A percentile compares a stretch with the other conserved stretches of the same genome.
phyloP scores from a whole-genome alignment of 1,140 invertebrate species.

The Pseudomyrmex flavicornis region DNA sequence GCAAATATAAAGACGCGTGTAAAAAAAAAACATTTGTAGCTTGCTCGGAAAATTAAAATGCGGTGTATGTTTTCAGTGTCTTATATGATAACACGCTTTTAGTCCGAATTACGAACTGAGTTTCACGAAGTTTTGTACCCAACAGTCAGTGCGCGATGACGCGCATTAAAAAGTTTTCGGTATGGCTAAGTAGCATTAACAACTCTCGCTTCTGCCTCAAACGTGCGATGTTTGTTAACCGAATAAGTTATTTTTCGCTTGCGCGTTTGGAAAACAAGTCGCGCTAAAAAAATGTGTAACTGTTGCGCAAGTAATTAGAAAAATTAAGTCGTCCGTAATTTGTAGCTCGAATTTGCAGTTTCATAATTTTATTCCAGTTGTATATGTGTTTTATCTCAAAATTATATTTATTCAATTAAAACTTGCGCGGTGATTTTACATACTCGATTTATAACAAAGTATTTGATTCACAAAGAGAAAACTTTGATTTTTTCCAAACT shows the following conservation, averaged over 20 bases:
- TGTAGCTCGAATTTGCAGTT: too few relatives aligned
- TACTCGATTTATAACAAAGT: too few relatives aligned
- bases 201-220: neutral
- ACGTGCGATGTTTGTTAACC: neutral
- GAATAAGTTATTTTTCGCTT: neutral
- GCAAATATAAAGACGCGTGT: neutral
- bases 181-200: conserved; percentile 5
- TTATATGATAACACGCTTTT: neutral
- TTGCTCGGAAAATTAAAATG: neutral
- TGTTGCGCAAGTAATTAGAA: neutral
- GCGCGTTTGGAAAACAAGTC: too few relatives aligned
- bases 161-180: conserved; percentile 11
- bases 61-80: neutral
- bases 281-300: too few relatives aligned
- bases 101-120: neutral
- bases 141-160: neutral
- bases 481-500: too few relatives aligned
- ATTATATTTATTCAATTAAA: too few relatives aligned
- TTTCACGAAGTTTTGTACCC: conserved; percentile 6
- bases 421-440: too few relatives aligned
- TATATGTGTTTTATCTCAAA: too few relatives aligned
- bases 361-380: too few relatives aligned
- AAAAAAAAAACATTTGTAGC: neutral
- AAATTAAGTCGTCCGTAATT: too few relatives aligned
- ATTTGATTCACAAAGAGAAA: too few relatives aligned